These are phyloP conservation scores for Daboia siamensis DNA, from an alignment of 2,113 vertebrate species.

Conservation along the genomic window DNA sequence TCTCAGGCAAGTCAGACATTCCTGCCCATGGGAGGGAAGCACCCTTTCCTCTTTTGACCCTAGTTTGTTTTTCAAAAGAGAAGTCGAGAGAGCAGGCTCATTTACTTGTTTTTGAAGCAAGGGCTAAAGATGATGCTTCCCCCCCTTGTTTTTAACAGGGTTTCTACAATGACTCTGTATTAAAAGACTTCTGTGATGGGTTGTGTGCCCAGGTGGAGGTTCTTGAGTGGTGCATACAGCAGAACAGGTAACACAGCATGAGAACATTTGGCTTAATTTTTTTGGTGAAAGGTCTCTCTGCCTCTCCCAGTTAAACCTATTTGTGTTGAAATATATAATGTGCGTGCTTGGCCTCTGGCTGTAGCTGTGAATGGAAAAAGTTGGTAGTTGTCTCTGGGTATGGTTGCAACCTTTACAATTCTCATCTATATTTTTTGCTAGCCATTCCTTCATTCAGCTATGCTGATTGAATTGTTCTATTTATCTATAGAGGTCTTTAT, in stretches of 20 bases:
- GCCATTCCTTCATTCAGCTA: neutral
- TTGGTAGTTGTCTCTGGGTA: neutral
- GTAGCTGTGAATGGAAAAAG: neutral
- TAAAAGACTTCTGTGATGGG: constrained; percentile 84
- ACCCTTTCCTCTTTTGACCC: neutral
- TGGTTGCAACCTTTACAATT: neutral
- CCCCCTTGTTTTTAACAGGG: constrained; percentile 54
- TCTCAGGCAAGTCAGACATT: constrained; percentile 73
- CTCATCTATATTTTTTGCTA: neutral
- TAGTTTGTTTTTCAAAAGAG: neutral
- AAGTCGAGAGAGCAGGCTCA: neutral
- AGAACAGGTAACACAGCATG: constrained; percentile 72
- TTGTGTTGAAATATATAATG: neutral
- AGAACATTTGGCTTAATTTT: neutral
- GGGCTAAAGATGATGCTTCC: constrained; percentile 2
- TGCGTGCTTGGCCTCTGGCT: neutral
- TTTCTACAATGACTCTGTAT: constrained; percentile 75
- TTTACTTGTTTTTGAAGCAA: neutral
- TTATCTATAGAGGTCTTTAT: neutral
- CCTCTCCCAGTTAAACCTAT: neutral
- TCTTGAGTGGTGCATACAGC: constrained; percentile 89
- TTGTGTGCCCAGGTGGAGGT: constrained; percentile 85
- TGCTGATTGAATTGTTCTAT: neutral
- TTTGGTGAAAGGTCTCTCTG: neutral
- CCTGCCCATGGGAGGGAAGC: neutral